Base-by-base conservation (phyloP, 1,140 invertebrate species). In the Bombus ignitus region DNA sequence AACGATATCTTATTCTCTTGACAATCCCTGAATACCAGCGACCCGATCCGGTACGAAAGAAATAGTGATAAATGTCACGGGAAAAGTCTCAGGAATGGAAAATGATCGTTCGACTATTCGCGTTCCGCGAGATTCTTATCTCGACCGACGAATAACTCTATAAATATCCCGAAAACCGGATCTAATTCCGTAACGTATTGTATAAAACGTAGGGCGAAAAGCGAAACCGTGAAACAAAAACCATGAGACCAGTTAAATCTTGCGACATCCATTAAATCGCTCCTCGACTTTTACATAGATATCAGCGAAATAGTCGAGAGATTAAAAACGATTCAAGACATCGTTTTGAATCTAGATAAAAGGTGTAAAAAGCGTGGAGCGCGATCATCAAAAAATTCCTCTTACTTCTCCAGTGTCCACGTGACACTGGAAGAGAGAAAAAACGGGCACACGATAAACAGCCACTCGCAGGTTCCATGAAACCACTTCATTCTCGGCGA, bases 21-120 rank as follows among this genome's bases (percentile, higher is more conserved):
- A 72, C 71, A 62, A 71, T 39, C 76, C 42, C 12, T 62, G 76
- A 62, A 84, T 79, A 72, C 66, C 83, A 32, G 39, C 39, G 37
- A 22, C 5, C 1, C 28, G 79, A 42, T 68, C 18, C 62, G 0
- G 12, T 15, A 44, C 37, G 18, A 84, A n/a, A 25, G 57, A 80
- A 85, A 85, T 85, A 72, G 73, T 73, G 72, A 85, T 79, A 85
- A 85, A 85, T 85, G 83, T 80, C 68, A 85, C 83, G 77, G 77
- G 83, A 85, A 85, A 80, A 84, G 75, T 79, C 75, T 44, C 75
- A 62, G 39, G 66, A 25, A 28, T 57, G 59, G 66, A 42, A 62
- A 85, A 73, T 42, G 76, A 65, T 78, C 32, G 47, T 8, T 28
- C n/a, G 37, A 83, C 70, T 68, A 70, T 53, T 25, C 42, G 6